Evolutionary conservation across 2,888 invertebrate genomes (phyloP), one percentile per base, ranked within the genome.

Genomic region (Agonopterix heracliana): DNA sequence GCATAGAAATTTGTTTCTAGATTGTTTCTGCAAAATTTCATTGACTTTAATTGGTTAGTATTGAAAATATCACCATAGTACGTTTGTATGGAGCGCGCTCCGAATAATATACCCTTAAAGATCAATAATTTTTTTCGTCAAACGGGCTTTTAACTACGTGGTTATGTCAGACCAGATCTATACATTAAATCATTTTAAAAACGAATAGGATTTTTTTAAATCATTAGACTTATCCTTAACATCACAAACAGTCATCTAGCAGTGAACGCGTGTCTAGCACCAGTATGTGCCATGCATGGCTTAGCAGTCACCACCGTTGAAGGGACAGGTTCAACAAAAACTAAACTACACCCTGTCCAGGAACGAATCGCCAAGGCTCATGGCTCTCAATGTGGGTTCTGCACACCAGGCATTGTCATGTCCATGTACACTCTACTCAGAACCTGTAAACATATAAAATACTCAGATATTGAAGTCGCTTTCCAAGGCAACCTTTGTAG

Each of bases 331-430:
- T 94, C 92, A 46, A 92, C 92, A 4, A 91, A 84, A 80, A 92
- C 92, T 1, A 91, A 89, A 68, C 86, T 95, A 2, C 95, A 96
- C 71, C 93, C 95, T n/a, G 93, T 94, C 1, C 95, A 95, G 79
- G 94, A 94, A 73, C 79, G 94, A 59, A 92, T 96, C 45, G 95
- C 95, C 0, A 93, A 93, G 81, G 91, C 94, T 1, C 95, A 96
- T 63, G 96, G 96, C 0, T 94, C 96, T 0, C 96, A 96, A 78
- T 96, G 96, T 70, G 96, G 96, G 2, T 96, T 95, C 74, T 96
- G 96, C 63, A 96, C 96, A 0, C 96, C 96, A 1, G 96, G 96
- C 10, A 95, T 97, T 56, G 95, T 96, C 0, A 97, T 97, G 96
- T 96, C 96, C 0, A 95, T 96, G 95, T 96, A 96, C 68, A 90